Percentiles rank a stretch among this genome's conserved stretches.
Conservation (phyloP, 1,140 invertebrate species). For the Philopotamus ludificatus region DNA sequence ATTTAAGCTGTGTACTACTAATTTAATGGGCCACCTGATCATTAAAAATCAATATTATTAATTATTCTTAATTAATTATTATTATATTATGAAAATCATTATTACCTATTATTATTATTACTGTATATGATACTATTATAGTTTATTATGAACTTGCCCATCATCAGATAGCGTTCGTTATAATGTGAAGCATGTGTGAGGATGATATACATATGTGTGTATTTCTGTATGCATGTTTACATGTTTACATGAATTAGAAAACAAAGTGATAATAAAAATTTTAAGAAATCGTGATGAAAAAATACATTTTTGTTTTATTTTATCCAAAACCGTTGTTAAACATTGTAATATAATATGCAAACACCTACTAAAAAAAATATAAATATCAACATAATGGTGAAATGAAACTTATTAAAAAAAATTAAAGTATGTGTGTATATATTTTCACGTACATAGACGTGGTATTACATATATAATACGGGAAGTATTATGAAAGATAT, state of each 20-base stretch:
- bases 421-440: too few species aligned
- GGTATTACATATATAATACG: too few species aligned
- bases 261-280: slow-evolving; percentile 42
- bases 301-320: slow-evolving; percentile 26
- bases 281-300: slow-evolving; percentile 40
- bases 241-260: slow-evolving; percentile 25
- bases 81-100: slow-evolving; percentile 18
- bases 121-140: slow-evolving; percentile 32
- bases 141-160: slow-evolving; percentile 38
- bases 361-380: too few species aligned
- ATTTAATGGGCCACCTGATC: slow-evolving; percentile 17
- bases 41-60: slow-evolving; percentile 29
- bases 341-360: too few species aligned
- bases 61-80: slow-evolving; percentile 32
- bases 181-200: slow-evolving; percentile 31
- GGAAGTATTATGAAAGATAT: too few species aligned
- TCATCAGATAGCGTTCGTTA: slow-evolving; percentile 29
- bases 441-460: too few species aligned
- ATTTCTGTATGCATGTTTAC: slow-evolving; percentile 7
- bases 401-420: too few species aligned
- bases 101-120: slow-evolving; percentile 30
- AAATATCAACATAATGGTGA: too few species aligned
- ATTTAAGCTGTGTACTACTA: slow-evolving; percentile 11
- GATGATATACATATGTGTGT: not conserved
- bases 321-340: too few species aligned